Percentiles rank a stretch among this genome's conserved stretches.
Evolutionary conservation across 2,797 vertebrate genomes (phyloP).

Genomic region (Nannoperca obscura): DNA sequence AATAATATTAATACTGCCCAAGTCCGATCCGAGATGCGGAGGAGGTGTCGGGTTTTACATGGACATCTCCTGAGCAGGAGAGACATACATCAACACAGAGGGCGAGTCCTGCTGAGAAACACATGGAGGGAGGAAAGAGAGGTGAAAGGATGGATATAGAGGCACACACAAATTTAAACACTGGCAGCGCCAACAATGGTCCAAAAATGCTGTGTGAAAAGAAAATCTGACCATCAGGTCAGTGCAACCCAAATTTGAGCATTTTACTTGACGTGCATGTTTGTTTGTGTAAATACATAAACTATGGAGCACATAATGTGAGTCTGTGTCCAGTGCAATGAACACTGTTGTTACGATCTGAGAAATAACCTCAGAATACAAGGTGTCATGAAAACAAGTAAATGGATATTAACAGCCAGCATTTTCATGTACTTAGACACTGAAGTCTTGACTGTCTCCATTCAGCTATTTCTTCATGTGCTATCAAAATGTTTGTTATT

Average conservation of each 20-base stretch:
- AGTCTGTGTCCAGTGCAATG: not conserved
- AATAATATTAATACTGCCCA: constrained; percentile 35
- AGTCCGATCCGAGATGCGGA: not conserved
- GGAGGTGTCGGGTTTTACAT: constrained; percentile 21
- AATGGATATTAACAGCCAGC: not conserved
- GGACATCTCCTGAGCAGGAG: constrained; percentile 58
- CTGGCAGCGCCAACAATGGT: not conserved
- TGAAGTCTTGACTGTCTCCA: not conserved
- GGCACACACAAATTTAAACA: not conserved
- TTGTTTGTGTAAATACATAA: not conserved
- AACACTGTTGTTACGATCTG: not conserved
- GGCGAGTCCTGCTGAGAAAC: constrained; percentile 60
- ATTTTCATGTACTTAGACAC: not conserved
- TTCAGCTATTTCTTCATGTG: not conserved
- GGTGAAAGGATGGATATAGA: not conserved
- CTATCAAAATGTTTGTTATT: not conserved
- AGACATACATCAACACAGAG: constrained; percentile 55
- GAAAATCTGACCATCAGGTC: not conserved
- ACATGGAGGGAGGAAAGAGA: not conserved
- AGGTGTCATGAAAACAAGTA: not conserved
- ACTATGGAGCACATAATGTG: not conserved
- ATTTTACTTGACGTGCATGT: not conserved
- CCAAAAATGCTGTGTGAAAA: not conserved
- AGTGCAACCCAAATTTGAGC: not conserved
- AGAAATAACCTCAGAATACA: not conserved